phyloP scores from a whole-genome alignment of 2,888 invertebrate genomes.

The Nematopogon swammerdamellus region DNA sequence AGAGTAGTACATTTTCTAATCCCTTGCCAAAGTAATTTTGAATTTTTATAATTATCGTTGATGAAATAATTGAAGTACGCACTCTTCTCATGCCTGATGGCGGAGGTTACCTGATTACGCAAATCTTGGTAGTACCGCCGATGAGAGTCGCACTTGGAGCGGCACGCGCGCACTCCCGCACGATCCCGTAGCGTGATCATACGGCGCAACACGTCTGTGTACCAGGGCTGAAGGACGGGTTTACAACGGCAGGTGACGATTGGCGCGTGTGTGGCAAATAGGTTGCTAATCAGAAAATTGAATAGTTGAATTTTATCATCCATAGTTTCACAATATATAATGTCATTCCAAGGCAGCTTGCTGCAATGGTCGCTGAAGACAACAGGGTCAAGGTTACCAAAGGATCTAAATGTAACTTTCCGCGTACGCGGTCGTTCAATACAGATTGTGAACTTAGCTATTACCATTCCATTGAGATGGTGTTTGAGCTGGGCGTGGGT shows the following conservation, averaged over 20 bases:
- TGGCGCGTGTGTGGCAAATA: not conserved
- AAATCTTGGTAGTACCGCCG: conserved; percentile 4
- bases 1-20: conserved; percentile 1
- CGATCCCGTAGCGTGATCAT: not conserved
- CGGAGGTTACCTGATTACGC: conserved; percentile 6
- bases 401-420: not conserved
- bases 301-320: not conserved
- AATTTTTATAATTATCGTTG: conserved; percentile 8
- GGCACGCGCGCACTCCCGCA: not conserved
- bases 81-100: conserved; percentile 10
- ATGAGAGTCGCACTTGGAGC: not conserved
- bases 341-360: not conserved
- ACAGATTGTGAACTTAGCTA: not conserved
- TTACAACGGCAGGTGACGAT: not conserved
- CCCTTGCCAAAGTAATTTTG: conserved; percentile 7
- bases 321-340: not conserved
- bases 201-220: too few species aligned
- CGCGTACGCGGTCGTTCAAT: not conserved
- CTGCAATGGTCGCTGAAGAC: not conserved
- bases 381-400: not conserved
- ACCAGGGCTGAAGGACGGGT: not conserved
- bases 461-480: not conserved
- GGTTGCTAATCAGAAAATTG: not conserved
- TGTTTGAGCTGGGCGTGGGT: too few species aligned
- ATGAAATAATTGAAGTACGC: conserved; percentile 9